Conservation (phyloP, 2,113 vertebrate genomes). For the Anguilla rostrata region DNA sequence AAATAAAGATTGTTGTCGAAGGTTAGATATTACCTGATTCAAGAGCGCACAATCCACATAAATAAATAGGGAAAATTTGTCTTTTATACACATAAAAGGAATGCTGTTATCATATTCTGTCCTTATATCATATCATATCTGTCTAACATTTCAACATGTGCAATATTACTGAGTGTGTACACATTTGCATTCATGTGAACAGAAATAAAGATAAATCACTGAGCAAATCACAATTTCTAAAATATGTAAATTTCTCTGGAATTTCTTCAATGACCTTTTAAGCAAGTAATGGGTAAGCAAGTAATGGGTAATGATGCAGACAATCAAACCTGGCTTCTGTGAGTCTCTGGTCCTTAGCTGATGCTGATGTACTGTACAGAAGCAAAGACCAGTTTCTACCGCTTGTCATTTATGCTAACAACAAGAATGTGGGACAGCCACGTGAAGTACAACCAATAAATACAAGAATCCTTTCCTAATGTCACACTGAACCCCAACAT, state of each 20-base stretch:
- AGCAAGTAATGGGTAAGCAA: not conserved
- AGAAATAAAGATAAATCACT: constrained; percentile 48
- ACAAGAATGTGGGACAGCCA: constrained; percentile 16
- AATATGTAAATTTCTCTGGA: constrained; percentile 60
- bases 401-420: constrained; percentile 14
- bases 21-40: not conserved
- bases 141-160: not conserved
- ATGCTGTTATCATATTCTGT: constrained; percentile 32
- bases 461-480: not conserved
- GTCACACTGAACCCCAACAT: not conserved
- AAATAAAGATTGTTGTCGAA: not conserved
- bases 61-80: constrained; percentile 73
- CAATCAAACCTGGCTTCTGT: not conserved
- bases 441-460: not conserved
- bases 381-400: constrained; percentile 14
- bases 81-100: constrained; percentile 50
- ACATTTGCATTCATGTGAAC: constrained; percentile 49
- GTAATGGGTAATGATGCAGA: not conserved
- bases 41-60: not conserved
- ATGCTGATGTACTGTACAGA: not conserved
- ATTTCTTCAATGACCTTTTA: constrained; percentile 62
- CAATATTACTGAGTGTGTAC: not conserved
- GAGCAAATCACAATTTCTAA: constrained; percentile 53
- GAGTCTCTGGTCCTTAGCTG: not conserved
- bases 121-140: not conserved